These are phyloP conservation scores for Microtus oregoni DNA, from an alignment of 2,113 vertebrate genomes.

Conservation along the genomic window DNA sequence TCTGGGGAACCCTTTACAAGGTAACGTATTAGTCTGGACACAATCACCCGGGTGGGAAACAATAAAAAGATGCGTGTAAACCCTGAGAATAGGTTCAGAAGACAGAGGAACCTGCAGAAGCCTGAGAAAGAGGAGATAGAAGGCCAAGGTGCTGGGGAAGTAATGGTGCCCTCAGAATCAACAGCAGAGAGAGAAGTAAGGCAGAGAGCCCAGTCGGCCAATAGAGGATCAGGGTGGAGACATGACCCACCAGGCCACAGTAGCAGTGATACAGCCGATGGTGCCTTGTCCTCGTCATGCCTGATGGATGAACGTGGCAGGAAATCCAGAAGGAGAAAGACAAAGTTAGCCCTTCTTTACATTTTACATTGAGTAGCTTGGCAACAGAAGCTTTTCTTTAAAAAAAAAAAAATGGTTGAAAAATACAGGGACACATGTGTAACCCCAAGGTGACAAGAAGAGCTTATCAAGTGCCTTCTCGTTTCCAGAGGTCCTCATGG, in stretches of 20 bases:
- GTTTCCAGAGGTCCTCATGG: not conserved
- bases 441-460: not conserved
- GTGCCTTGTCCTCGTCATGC: too few species aligned
- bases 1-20: not conserved
- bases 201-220: not conserved
- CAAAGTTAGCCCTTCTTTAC: not conserved
- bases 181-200: not conserved
- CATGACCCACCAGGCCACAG: not conserved
- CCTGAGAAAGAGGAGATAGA: not conserved
- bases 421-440: not conserved
- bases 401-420: not conserved
- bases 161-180: not conserved
- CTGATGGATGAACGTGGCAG: accelerated
- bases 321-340: not conserved
- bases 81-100: not conserved
- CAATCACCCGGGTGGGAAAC: accelerated
- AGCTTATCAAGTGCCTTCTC: not conserved
- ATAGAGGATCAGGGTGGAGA: not conserved
- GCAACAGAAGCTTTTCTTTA: constrained; percentile 26
- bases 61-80: accelerated
- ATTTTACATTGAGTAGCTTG: not conserved
- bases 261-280: not conserved
- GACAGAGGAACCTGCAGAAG: not conserved
- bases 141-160: not conserved
- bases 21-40: not conserved